These are phyloP conservation scores for Sardina pilchardus DNA, from an alignment of 2,113 vertebrate genomes.

Conservation along the genomic window DNA sequence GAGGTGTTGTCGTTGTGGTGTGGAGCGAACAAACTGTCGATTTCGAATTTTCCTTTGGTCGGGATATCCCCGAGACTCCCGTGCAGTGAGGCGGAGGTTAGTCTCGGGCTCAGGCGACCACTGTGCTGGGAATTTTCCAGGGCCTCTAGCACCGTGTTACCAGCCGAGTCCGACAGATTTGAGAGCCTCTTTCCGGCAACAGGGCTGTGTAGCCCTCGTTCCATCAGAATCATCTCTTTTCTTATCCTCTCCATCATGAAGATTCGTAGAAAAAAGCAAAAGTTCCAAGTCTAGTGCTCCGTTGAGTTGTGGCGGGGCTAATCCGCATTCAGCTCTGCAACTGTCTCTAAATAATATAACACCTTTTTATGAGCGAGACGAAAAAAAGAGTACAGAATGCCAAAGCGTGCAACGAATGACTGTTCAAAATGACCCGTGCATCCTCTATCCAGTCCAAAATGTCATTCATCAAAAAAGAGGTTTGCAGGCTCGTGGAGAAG, in stretches of 20 bases:
- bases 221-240: constrained; percentile 99
- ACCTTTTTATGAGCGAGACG: constrained; percentile 87
- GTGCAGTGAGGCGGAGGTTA: constrained; percentile 91
- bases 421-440: constrained; percentile 95
- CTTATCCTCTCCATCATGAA: constrained; percentile 99
- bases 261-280: constrained; percentile 80
- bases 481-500: constrained; percentile 88
- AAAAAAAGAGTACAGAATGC: constrained; percentile 71
- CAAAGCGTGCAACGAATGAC: constrained; percentile 90
- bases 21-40: constrained; percentile 93
- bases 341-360: constrained; percentile 92
- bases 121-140: constrained; percentile 98
- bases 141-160: constrained; percentile 96
- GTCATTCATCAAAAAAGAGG: constrained; percentile 96
- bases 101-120: constrained; percentile 93
- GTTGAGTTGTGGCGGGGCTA: constrained; percentile 89
- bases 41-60: constrained; percentile 97
- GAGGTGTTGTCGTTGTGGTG: constrained; percentile 84
- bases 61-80: constrained; percentile 89
- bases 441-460: constrained; percentile 87
- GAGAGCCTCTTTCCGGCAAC: constrained; percentile 91
- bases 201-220: constrained; percentile 97
- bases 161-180: constrained; percentile 86
- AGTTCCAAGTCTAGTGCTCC: constrained; percentile 84
- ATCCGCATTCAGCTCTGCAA: constrained; percentile 91